A percentile compares a stretch with the other conserved stretches of the same genome.
phyloP scores from a whole-genome alignment of 2,888 invertebrate genomes.

The Megamerina dolium region DNA sequence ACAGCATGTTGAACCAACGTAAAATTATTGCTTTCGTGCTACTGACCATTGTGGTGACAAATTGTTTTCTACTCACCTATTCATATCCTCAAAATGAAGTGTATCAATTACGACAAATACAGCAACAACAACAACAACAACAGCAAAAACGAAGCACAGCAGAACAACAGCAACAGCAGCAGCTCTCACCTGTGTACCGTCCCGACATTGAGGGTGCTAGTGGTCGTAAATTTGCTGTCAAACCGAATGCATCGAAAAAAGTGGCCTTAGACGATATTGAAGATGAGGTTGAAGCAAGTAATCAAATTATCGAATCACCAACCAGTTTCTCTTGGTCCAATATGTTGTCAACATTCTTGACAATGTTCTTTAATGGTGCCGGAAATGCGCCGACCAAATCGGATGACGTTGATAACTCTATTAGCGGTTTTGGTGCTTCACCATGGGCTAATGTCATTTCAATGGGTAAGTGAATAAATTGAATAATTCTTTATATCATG shows the following conservation, averaged over 20 bases:
- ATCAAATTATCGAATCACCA: slow-evolving; percentile 63
- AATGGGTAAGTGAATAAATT: slow-evolving; percentile 53
- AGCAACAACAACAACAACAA: slow-evolving; percentile 21
- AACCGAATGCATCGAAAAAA: slow-evolving; percentile 84
- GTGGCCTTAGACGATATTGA: slow-evolving; percentile 76
- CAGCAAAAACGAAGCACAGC: slow-evolving; percentile 8
- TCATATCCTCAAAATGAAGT: slow-evolving; percentile 58
- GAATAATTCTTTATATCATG: too few relatives aligned
- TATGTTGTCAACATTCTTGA: slow-evolving; percentile 79
- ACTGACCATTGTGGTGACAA: slow-evolving; percentile 62
- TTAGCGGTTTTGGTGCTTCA: slow-evolving; percentile 63
- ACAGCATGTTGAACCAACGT: slow-evolving; percentile 60
- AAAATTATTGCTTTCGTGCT: slow-evolving; percentile 63
- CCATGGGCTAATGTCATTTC: slow-evolving; percentile 85
- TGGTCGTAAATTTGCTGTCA: slow-evolving; percentile 75
- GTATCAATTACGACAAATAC: slow-evolving; percentile 28
- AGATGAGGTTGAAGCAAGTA: slow-evolving; percentile 69
- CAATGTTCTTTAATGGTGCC: slow-evolving; percentile 71
- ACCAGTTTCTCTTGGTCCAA: slow-evolving; percentile 86
- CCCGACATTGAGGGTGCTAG: slow-evolving; percentile 21
- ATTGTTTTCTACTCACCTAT: slow-evolving; percentile 60
- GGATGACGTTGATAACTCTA: slow-evolving; percentile 61
- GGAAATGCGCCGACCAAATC: slow-evolving; percentile 65
- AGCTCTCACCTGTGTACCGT: slow-evolving; percentile 36
- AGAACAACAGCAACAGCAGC: slow-evolving; percentile 17